Evolutionary conservation across 2,797 vertebrate species (phyloP).

Genomic region (Pseudochirops corinnae): DNA sequence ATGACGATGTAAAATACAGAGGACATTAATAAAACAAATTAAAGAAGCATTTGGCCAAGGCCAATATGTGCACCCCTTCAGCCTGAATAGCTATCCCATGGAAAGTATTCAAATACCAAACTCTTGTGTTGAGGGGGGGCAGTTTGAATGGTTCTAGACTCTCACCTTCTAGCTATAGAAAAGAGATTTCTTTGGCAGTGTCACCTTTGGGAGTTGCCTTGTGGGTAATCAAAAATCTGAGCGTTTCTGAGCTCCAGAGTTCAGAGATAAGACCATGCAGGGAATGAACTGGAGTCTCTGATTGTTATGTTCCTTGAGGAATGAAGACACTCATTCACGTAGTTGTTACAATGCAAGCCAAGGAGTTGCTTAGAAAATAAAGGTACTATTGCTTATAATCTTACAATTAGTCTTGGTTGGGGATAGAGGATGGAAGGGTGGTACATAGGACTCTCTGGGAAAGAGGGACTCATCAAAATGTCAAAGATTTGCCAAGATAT

Average conservation of each 20-base stretch:
- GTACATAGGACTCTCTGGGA: background rate
- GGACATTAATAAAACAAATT: background rate
- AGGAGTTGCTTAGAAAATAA: background rate
- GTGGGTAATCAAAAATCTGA: background rate
- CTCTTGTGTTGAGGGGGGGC: background rate
- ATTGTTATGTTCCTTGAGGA: background rate
- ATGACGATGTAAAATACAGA: background rate
- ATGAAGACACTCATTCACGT: background rate
- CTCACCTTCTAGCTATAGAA: background rate
- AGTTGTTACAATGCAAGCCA: background rate
- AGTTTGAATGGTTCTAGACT: background rate
- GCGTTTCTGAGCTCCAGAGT: background rate
- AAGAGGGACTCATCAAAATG: background rate
- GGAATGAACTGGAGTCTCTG: background rate
- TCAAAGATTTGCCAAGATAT: background rate
- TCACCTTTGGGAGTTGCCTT: background rate
- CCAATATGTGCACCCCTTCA: background rate
- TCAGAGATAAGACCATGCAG: background rate
- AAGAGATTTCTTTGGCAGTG: background rate
- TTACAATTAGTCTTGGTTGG: background rate
- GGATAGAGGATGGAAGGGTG: background rate
- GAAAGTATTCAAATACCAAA: background rate
- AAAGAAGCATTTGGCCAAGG: background rate
- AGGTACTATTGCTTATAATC: background rate
- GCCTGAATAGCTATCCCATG: background rate